Evolutionary conservation across 2,113 vertebrate genomes (phyloP).

Genomic region (Mixornis gularis): DNA sequence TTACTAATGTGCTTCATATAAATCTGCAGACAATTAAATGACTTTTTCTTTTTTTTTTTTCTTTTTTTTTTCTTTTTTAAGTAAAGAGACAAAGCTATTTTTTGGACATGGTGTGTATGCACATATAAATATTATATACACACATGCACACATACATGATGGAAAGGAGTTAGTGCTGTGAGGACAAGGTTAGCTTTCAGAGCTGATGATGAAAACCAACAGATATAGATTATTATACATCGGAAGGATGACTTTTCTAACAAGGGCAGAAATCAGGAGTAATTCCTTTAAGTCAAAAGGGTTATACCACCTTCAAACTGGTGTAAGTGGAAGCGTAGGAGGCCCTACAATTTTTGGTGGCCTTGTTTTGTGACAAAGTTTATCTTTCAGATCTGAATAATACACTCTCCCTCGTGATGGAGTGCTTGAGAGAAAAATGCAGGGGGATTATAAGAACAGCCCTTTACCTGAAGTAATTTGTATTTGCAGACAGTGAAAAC

Average conservation of each 20-base stretch:
- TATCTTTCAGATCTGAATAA: conserved; percentile 58
- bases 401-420: not conserved
- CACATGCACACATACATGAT: conserved; percentile 60
- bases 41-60: conserved; percentile 41
- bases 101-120: conserved; percentile 55
- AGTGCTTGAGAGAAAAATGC: conserved; percentile 40
- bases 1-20: conserved; percentile 71
- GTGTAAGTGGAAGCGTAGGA: not conserved
- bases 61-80: conserved; percentile 31
- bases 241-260: conserved; percentile 9
- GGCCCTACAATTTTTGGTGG: conserved; percentile 34
- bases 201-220: conserved; percentile 64
- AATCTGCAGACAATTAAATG: conserved; percentile 63
- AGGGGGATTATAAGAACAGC: conserved; percentile 32
- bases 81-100: conserved; percentile 51
- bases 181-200: conserved; percentile 65
- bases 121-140: conserved; percentile 69
- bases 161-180: conserved; percentile 58
- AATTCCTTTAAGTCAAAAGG: conserved; percentile 19
- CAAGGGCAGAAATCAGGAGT: conserved; percentile 23
- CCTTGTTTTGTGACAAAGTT: conserved; percentile 57
- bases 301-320: not conserved
- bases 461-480: conserved; percentile 51
- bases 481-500: conserved; percentile 55
- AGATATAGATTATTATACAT: conserved; percentile 50